Conservation (phyloP, 37 sponge, comb jelly and placozoan genomes). For the Ianthella basta region DNA sequence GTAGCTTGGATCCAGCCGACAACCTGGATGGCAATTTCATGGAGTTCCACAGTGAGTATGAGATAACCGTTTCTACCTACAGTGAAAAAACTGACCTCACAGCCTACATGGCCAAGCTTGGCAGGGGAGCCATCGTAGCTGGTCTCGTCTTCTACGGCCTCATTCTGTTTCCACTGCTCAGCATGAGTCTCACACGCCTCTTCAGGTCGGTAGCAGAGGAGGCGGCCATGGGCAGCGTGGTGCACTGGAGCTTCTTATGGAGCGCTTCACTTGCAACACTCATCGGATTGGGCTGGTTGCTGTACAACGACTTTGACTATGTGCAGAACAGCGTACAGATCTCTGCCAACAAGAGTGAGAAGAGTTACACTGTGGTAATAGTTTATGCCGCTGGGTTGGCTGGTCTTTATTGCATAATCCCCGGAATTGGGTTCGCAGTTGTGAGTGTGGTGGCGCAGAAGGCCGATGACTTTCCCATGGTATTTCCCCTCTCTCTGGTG, state of each 20-base stretch:
- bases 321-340: background rate
- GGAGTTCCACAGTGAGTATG: background rate
- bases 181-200: background rate
- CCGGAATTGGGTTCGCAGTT: background rate
- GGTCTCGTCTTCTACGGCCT: slow-evolving; percentile 18
- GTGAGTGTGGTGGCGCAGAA: background rate
- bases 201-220: background rate
- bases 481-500: slow-evolving; percentile 5
- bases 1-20: slow-evolving; percentile 18
- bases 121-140: background rate
- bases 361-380: no score
- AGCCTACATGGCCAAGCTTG: background rate
- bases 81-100: background rate
- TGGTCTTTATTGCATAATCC: background rate
- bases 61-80: background rate
- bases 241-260: slow-evolving; percentile 24
- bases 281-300: background rate
- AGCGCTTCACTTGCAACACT: background rate
- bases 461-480: background rate
- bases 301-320: background rate
- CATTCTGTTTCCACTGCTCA: slow-evolving; percentile 1
- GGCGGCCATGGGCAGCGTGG: background rate
- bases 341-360: background rate
- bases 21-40: slow-evolving; percentile 31
- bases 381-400: background rate